phyloP scores from a whole-genome alignment of 2,888 invertebrate genomes.

The Ferrisia virgata region DNA sequence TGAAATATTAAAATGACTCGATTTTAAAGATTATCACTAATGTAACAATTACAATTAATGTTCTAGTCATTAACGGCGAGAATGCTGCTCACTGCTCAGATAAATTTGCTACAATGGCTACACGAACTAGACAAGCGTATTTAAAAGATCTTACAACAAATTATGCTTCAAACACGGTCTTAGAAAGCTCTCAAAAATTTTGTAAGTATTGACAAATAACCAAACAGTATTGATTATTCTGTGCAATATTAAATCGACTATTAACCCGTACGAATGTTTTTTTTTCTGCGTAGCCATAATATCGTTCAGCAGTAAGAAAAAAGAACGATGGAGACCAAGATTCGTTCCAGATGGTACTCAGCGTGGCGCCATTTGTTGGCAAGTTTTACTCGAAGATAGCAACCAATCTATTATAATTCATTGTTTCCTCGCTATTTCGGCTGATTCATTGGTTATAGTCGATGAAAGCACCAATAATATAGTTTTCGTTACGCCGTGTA shows the following conservation, averaged over 20 bases:
- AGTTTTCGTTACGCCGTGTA: conserved; percentile 80
- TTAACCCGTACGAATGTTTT: background rate
- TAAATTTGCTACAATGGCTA: conserved; percentile 96
- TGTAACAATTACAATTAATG: background rate
- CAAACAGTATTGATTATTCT: background rate
- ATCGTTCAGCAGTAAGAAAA: conserved; percentile 71
- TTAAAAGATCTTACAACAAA: conserved; percentile 87
- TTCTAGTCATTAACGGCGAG: conserved; percentile 84
- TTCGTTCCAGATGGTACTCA: conserved; percentile 70
- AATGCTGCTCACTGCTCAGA: conserved; percentile 94
- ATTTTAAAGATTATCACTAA: background rate
- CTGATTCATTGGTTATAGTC: conserved; percentile 81
- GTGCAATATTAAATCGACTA: background rate
- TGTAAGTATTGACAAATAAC: conserved; percentile 61
- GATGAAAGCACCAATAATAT: conserved; percentile 79
- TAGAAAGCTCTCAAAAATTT: conserved; percentile 83
- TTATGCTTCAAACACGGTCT: conserved; percentile 73
- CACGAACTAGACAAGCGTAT: conserved; percentile 90
- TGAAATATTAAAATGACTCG: too few species aligned
- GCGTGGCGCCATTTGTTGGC: conserved; percentile 79
- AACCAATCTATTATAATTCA: conserved; percentile 66
- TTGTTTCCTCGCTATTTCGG: conserved; percentile 80
- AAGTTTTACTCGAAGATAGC: conserved; percentile 70
- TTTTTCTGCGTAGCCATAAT: conserved; percentile 63
- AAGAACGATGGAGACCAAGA: conserved; percentile 70